Evolutionary conservation across 2,113 vertebrate species (phyloP).

Genomic region (Haemorhous mexicanus): DNA sequence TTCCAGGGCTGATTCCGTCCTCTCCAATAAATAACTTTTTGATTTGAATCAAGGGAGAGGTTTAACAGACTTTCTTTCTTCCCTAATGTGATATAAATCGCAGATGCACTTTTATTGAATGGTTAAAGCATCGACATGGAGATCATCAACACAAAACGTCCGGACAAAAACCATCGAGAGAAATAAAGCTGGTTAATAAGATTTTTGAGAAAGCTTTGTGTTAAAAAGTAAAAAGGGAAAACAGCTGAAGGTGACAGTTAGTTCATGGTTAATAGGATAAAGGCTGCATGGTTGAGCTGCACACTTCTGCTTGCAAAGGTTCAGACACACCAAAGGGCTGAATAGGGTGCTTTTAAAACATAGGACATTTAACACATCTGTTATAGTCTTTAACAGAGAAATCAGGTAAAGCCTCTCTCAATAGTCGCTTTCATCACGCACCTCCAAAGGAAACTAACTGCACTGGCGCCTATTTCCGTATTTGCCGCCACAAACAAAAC

Average conservation of each 20-base stretch:
- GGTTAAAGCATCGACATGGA: constrained; percentile 90
- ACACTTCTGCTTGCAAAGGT: constrained; percentile 85
- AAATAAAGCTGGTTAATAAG: constrained; percentile 92
- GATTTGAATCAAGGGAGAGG: constrained; percentile 79
- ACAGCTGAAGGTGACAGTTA: constrained; percentile 99
- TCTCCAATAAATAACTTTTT: constrained; percentile 74
- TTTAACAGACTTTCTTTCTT: constrained; percentile 73
- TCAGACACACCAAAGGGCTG: constrained; percentile 74
- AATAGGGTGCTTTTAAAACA: constrained; percentile 78
- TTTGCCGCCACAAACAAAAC: not conserved
- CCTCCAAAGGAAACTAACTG: not conserved
- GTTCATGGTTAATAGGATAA: constrained; percentile 99
- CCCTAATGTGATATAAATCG: constrained; percentile 89
- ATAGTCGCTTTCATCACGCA: not conserved
- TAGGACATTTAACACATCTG: constrained; percentile 97
- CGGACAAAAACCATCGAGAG: constrained; percentile 89
- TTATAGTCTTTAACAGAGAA: constrained; percentile 74
- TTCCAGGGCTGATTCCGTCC: constrained; percentile 25
- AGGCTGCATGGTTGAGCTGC: constrained; percentile 80
- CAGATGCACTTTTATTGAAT: constrained; percentile 91
- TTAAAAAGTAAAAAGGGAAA: constrained; percentile 82
- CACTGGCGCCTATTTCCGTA: not conserved
- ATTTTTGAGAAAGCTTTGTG: constrained; percentile 89
- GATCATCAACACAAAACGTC: constrained; percentile 75
- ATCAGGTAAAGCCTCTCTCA: constrained; percentile 33